These are phyloP conservation scores for Esox masquinongy DNA, from an alignment of 2,797 vertebrate species.

Conservation along the genomic window DNA sequence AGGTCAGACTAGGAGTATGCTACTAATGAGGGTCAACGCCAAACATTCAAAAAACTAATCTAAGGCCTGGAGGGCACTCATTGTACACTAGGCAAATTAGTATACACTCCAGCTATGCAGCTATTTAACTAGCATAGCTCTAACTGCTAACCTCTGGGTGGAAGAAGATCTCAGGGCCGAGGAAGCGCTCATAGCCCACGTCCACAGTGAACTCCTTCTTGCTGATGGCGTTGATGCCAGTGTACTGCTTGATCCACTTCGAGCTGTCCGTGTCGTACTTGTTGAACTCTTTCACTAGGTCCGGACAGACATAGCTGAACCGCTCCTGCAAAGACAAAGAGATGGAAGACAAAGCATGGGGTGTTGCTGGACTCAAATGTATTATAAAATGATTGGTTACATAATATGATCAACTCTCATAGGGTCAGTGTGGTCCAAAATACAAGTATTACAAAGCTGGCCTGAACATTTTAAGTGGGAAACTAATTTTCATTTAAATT, in stretches of 20 bases:
- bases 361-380: neutral
- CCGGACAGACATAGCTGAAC: constrained; percentile 96
- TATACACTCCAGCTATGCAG: neutral
- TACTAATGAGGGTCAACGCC: neutral
- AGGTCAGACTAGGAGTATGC: neutral
- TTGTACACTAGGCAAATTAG: too few species aligned
- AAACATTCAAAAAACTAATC: neutral
- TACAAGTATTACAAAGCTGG: neutral
- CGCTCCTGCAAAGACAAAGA: constrained; percentile 81
- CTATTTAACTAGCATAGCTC: constrained; percentile 1
- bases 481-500: neutral
- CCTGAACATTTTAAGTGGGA: neutral
- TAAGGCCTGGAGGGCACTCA: neutral
- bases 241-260: constrained; percentile 99
- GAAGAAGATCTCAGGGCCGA: constrained; percentile 98
- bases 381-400: neutral
- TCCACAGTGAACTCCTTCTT: constrained; percentile 99
- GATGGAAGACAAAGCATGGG: neutral
- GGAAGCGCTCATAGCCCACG: constrained; percentile 96
- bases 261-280: constrained; percentile 95
- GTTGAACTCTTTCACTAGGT: constrained; percentile 97
- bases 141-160: constrained; percentile 87
- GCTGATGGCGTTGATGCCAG: constrained; percentile 91
- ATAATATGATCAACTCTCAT: neutral
- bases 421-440: neutral